These are phyloP conservation scores for Eulithis prunata DNA, from an alignment of 2,888 invertebrate genomes.

Conservation along the genomic window DNA sequence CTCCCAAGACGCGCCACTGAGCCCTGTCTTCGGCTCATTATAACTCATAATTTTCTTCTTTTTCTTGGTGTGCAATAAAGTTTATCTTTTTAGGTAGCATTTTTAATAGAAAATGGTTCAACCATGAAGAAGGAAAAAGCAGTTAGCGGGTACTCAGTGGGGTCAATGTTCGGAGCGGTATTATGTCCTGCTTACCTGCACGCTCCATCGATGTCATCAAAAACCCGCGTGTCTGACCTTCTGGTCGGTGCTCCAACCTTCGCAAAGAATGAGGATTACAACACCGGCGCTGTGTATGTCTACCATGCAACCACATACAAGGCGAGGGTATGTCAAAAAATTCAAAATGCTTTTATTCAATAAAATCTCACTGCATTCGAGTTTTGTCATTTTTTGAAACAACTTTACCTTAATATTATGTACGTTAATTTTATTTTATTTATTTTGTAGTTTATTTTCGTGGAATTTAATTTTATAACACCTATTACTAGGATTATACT, in stretches of 20 bases:
- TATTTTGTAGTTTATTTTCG: no score
- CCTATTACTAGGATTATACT: no score
- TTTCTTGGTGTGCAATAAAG: no score
- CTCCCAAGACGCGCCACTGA: no score
- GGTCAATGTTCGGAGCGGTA: constrained; percentile 85
- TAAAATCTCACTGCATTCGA: not conserved
- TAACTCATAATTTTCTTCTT: no score
- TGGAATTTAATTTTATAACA: no score
- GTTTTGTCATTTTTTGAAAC: no score
- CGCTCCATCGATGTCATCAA: constrained; percentile 49
- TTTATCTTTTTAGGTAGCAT: constrained; percentile 1
- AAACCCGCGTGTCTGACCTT: constrained; percentile 61
- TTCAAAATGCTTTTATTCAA: not conserved
- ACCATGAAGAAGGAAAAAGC: no score
- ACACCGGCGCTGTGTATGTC: constrained; percentile 84
- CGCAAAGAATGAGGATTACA: constrained; percentile 51
- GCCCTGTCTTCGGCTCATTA: no score
- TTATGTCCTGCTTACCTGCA: constrained; percentile 72
- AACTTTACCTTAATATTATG: no score
- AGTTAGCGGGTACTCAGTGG: constrained; percentile 53
- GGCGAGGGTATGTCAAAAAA: not conserved
- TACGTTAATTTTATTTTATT: no score
- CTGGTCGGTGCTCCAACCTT: constrained; percentile 85
- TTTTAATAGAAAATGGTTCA: not conserved
- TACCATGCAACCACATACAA: constrained; percentile 42